Percentiles rank a stretch among this genome's conserved stretches.
phyloP scores from a whole-genome alignment of 1,140 invertebrate genomes.

The Diploscapter pachys region DNA sequence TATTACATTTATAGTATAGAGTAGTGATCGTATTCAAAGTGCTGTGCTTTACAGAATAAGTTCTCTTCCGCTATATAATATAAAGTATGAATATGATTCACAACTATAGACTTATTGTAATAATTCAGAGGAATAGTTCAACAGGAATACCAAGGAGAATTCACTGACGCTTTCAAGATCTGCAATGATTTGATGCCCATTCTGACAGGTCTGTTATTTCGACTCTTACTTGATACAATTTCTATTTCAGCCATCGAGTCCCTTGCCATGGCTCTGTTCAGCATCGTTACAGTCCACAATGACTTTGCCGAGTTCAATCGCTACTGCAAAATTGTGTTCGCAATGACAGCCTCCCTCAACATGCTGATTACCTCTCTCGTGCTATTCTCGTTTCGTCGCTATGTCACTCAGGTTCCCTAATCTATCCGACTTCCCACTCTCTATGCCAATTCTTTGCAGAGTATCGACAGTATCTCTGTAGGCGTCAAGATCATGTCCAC shows the following conservation, averaged over 20 bases:
- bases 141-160: constrained; percentile 14
- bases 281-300: constrained; percentile 19
- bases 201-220: not conserved
- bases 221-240: too few relatives aligned
- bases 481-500: constrained; percentile 15
- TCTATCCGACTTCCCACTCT: not conserved
- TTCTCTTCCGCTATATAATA: too few relatives aligned
- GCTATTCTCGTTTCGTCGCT: constrained; percentile 9
- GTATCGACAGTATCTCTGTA: constrained; percentile 10
- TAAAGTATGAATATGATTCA: not conserved
- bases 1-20: too few relatives aligned
- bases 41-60: too few relatives aligned
- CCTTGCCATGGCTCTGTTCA: constrained; percentile 15
- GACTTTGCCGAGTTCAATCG: constrained; percentile 16
- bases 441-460: constrained; percentile 1
- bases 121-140: constrained; percentile 10
- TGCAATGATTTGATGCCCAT: constrained; percentile 18
- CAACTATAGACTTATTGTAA: not conserved
- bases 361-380: constrained; percentile 14
- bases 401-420: constrained; percentile 2
- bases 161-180: constrained; percentile 6
- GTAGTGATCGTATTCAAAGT: too few relatives aligned
- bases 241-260: not conserved
- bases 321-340: constrained; percentile 17
- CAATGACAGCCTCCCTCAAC: constrained; percentile 16